These are phyloP conservation scores for Aythya baeri DNA, from an alignment of 2,113 vertebrate species.

Conservation along the genomic window DNA sequence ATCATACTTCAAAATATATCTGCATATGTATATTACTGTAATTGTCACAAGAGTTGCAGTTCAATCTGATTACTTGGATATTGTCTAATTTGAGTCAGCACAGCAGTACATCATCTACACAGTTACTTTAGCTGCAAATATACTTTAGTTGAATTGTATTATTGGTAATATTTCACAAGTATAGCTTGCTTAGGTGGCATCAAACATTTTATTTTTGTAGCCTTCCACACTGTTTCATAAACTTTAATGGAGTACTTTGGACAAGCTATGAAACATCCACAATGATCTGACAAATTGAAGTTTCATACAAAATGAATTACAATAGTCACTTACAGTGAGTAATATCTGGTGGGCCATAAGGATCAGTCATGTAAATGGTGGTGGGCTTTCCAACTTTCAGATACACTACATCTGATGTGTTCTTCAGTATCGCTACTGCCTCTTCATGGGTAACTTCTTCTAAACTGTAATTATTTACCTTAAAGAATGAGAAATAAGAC, in stretches of 20 bases:
- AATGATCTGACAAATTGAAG: neutral
- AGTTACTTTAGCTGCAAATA: neutral
- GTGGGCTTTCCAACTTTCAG: conserved; percentile 96
- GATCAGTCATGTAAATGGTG: conserved; percentile 94
- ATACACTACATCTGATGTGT: conserved; percentile 94
- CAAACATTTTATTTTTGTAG: neutral
- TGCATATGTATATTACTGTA: neutral
- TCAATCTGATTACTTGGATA: neutral
- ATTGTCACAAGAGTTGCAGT: neutral
- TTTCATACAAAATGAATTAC: neutral
- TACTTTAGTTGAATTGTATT: neutral
- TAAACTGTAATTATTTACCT: conserved; percentile 98
- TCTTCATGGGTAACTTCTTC: conserved; percentile 98
- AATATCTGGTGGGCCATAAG: conserved; percentile 96
- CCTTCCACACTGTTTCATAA: neutral
- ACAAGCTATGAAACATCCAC: neutral
- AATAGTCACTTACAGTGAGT: conserved; percentile 90
- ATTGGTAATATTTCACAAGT: neutral
- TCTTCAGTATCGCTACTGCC: conserved; percentile 96
- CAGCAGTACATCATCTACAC: neutral
- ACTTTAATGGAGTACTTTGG: neutral
- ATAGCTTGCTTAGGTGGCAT: neutral
- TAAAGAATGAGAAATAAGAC: conserved; percentile 7
- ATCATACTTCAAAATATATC: neutral
- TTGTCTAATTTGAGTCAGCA: neutral